Conservation (phyloP, 2,888 invertebrate species). For the Ennomos erosarius region DNA sequence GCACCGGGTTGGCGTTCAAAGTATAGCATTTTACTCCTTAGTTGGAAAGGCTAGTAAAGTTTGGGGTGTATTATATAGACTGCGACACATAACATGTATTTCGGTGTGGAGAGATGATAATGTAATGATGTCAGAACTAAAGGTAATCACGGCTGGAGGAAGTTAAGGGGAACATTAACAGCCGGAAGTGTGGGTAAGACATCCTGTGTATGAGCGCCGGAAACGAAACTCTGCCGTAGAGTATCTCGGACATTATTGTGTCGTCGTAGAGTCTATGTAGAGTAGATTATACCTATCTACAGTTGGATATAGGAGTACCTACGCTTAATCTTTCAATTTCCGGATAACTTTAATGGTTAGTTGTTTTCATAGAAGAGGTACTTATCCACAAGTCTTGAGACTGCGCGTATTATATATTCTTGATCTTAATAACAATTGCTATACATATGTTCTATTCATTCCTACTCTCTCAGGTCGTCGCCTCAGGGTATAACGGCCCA, state of each 20-base stretch:
- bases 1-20: too few relatives aligned
- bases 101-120: constrained; percentile 3
- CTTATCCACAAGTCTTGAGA: too few relatives aligned
- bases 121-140: constrained; percentile 19
- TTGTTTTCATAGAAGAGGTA: too few relatives aligned
- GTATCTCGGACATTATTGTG: constrained; percentile 5
- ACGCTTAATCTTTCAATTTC: too few relatives aligned
- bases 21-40: too few relatives aligned
- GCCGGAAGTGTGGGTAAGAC: constrained; percentile 35
- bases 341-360: too few relatives aligned
- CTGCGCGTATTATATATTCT: too few relatives aligned
- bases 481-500: constrained; percentile 24
- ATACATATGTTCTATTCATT: background rate
- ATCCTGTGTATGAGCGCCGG: constrained; percentile 48
- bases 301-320: too few relatives aligned
- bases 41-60: too few relatives aligned
- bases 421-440: too few relatives aligned
- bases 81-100: too few relatives aligned
- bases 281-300: background rate
- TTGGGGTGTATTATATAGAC: too few relatives aligned
- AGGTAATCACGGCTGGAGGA: constrained; percentile 40
- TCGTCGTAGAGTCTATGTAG: background rate
- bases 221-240: constrained; percentile 44
- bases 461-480: constrained; percentile 18
- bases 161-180: constrained; percentile 29